These are phyloP conservation scores for Nasonia giraulti DNA, from an alignment of 1,140 invertebrate species.

Conservation along the genomic window DNA sequence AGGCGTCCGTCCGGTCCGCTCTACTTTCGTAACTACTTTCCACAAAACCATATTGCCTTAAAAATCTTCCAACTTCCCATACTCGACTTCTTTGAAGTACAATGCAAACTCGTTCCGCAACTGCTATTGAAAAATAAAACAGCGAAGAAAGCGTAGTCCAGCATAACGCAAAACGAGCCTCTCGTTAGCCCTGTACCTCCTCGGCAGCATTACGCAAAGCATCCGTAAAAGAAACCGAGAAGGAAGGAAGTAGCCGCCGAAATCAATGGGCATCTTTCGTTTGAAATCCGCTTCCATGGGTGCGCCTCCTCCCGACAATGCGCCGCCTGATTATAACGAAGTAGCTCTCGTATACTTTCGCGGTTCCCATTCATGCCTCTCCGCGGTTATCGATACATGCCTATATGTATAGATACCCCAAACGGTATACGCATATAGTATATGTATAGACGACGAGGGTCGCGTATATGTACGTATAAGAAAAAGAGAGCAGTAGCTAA, in stretches of 20 bases:
- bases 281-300: conserved; percentile 30
- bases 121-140: background rate
- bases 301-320: background rate
- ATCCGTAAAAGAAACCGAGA: background rate
- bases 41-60: background rate
- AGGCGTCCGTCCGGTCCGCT: background rate
- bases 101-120: background rate
- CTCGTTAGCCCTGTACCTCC: background rate
- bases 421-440: background rate
- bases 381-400: background rate
- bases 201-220: background rate
- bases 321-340: background rate
- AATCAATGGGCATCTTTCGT: conserved; percentile 34
- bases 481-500: conserved; percentile 18
- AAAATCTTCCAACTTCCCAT: background rate
- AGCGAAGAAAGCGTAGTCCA: too few species aligned
- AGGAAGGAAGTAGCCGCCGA: conserved; percentile 26
- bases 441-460: background rate
- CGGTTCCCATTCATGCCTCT: background rate
- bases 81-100: background rate
- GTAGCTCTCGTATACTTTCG: background rate
- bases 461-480: background rate
- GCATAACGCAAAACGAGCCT: background rate
- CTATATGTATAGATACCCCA: background rate
- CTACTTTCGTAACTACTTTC: background rate